Percentiles rank a stretch among this genome's conserved stretches.
phyloP scores from a whole-genome alignment of 1,140 invertebrate genomes.

The Papilio dardanus region DNA sequence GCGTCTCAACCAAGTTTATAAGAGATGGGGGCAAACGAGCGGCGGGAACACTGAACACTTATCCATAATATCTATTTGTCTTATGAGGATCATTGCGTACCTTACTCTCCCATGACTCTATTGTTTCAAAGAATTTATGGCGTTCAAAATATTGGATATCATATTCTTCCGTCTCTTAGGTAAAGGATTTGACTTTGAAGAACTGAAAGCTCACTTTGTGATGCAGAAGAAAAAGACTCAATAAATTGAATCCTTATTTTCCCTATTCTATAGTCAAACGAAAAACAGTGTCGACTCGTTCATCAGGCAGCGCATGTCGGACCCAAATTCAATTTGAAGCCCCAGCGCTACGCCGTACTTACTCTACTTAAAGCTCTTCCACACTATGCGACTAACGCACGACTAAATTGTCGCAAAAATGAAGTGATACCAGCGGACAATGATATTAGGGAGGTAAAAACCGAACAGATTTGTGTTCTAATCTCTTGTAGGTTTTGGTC shows the following conservation, averaged over 20 bases:
- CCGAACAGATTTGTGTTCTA: too few species aligned
- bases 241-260: slow-evolving; percentile 23
- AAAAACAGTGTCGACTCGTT: slow-evolving; percentile 33
- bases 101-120: too few species aligned
- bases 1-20: too few species aligned
- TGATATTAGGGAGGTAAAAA: background rate
- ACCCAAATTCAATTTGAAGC: slow-evolving; percentile 35
- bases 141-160: background rate
- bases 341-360: slow-evolving; percentile 29
- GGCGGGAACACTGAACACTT: too few species aligned
- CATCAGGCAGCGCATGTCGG: slow-evolving; percentile 33
- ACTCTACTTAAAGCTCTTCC: background rate
- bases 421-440: background rate
- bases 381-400: background rate
- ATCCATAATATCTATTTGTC: too few species aligned
- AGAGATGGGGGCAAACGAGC: too few species aligned
- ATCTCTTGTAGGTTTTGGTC: too few species aligned
- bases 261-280: slow-evolving; percentile 31
- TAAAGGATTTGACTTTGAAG: background rate
- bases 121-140: too few species aligned
- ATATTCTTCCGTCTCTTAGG: background rate
- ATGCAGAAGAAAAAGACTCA: slow-evolving; percentile 14
- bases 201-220: background rate
- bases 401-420: background rate
- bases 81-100: too few species aligned